Base-by-base conservation (phyloP, 1,140 invertebrate species). In the Riptortus pedestris region DNA sequence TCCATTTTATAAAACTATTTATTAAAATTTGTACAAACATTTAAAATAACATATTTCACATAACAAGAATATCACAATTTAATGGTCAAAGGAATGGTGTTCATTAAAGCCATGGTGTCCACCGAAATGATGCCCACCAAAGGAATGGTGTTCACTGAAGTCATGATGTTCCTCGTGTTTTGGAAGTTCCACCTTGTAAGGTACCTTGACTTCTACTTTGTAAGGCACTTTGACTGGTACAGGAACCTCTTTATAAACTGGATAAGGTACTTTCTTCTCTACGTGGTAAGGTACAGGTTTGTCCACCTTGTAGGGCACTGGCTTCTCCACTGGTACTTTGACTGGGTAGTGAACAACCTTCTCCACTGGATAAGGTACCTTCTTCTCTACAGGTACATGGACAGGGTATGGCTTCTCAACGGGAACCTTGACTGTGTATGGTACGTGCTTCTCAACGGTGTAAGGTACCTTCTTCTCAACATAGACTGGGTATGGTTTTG, bases 251-350 rank as follows among this genome's bases (percentile, higher is more conserved):
- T 59, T 59, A n/a, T 22, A 72, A 0, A 73, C 77, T 0, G 74
- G 72, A 33, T 75, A 75, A 3, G 73, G 74, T 3, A 78, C 72
- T 57, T 77, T 76, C 26, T 81, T 80, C 71, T 82, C 81, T 0
- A 48, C 60, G 18, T 81, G 82, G 77, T 86, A 86, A 51, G 85
- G 85, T 67, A 89, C 85, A 73, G 86, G 87, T 75, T 88, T 88
- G 70, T 88, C 86, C 0, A 81, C 76, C 43, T 77, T 77, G 69
- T 79, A 76, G 2, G 72, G 71, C 2, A 77, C 75, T 26, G 79
- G 77, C 59, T 79, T 79, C 2, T 79, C 79, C 68, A 76, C 77
- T 0, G 72, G 69, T 12, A 80, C 71, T 71, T 85, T 86, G 28
- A 87, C 81, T 67, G 82, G 79, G 70, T 84, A 83, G 12, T 82